Evolutionary conservation across 2,888 invertebrate species (phyloP), one percentile per base, ranked within the genome.

Genomic region (Margaritifera margaritifera): DNA sequence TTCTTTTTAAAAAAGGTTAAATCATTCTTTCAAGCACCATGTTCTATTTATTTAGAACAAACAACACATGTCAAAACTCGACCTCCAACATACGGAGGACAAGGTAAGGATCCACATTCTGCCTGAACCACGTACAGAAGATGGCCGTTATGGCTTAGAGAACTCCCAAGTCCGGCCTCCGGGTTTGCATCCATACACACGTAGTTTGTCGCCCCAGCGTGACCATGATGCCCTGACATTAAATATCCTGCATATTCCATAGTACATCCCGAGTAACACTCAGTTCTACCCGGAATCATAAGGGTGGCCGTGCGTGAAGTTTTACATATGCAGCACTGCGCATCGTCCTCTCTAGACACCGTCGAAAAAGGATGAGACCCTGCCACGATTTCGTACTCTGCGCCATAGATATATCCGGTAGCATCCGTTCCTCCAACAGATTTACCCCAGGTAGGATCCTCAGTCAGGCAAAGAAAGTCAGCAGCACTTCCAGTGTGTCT

Each of bases 191-290:
- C 68, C 15, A 68, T 42, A 54, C 68, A 68, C 4, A 64, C 59
- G 31, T 57, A 63, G 19, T 68, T 64, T 11, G 58, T 62, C 1
- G 68, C 27, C 0, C 42, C 22, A 42, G 20, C 3, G 24, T 59
- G 50, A 2, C 15, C 4, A 53, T 64, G 52, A 27, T 53, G 3
- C 2, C 52, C 63, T 0, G 63, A 58, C 68, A 68, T 68, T 6
- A 68, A 55, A 27, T 68, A 68, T 1, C 68, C 68, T 0, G 25
- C 62, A 57, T 68, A 62, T 27, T 68, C 68, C 25, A 52, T 63
- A 4, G 68, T 68, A 62, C 68, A 68, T 27, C 68, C 68, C n/a
- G 62, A 51, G 25, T 63, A 68, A 31, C 68, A 64, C 1, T 68
- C 60, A 3, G 24, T 19, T 20, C 63, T 27, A 19, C 57, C 56